Evolutionary conservation across 2,888 invertebrate species (phyloP), one percentile per base, ranked within the genome.

Genomic region (Callimorpha dominula): DNA sequence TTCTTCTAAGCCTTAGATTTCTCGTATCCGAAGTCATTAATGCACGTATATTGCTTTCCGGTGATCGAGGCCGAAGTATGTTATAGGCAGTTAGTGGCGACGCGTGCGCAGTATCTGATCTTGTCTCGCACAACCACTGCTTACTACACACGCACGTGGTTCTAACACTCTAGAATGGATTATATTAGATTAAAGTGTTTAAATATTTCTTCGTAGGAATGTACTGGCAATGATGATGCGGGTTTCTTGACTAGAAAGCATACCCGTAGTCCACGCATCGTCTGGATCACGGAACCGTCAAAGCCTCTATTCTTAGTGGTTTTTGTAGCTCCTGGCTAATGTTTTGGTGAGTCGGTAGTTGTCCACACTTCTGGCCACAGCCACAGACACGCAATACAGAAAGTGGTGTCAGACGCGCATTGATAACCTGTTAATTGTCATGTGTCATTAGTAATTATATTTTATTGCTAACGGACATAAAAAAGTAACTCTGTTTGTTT

Each of bases 71-170:
- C 50, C n/a, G 14, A n/a, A 65, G 71, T 66, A 65, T 66, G 65
- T 50, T 60, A 71, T 60, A 71, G 66, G 71, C 62, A 43, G 71
- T 71, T 67, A 71, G 70, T 11, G 71, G 70, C 75, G 80, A 74
- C 82, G 82, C 82, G 84, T 83, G 81, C 78, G 77, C 76, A 54
- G 49, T 73, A 83, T 83, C 83, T 76, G 83, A 83, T 83, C 85
- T 82, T 85, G 81, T 77, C 80, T 82, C 76, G 70, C 66, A 72
- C 68, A 64, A 65, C 81, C 72, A 73, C 71, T 77, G 80, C 52
- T 60, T 66, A 50, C 31, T 42, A 50, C 65, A 65, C 57, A 71
- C 70, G 43, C 54, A 31, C 62, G 62, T 71, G 49, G 50, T 50
- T 66, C 62, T 50, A 15, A 6, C 49, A 40, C 31, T 49, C 14